Evolutionary conservation across 2,797 vertebrate genomes (phyloP).

Genomic region (Chelon auratus): DNA sequence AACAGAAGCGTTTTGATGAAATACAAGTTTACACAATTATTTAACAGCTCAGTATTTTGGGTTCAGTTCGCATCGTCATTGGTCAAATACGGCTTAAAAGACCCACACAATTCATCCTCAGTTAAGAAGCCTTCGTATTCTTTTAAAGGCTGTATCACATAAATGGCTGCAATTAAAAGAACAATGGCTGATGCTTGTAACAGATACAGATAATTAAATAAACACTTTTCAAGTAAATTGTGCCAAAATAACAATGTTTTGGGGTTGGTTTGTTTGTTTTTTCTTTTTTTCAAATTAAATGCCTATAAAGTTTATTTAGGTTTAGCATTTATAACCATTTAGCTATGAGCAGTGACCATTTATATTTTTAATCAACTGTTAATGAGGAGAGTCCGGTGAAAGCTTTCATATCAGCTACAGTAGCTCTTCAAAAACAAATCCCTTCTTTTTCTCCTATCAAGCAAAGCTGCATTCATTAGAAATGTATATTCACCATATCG

Average conservation of each 20-base stretch:
- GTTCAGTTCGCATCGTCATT: conserved; percentile 5
- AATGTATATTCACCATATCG: conserved; percentile 49
- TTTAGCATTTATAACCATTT: not conserved
- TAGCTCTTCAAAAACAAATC: not conserved
- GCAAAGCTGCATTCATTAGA: conserved; percentile 28
- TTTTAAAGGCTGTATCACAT: not conserved
- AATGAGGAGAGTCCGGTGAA: conserved; percentile 28
- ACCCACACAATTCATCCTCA: conserved; percentile 9
- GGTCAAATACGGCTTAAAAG: conserved; percentile 21
- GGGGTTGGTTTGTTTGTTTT: not conserved
- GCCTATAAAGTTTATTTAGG: conserved; percentile 2
- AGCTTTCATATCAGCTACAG: conserved; percentile 11
- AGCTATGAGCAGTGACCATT: conserved; percentile 6
- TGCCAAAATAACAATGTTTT: not conserved
- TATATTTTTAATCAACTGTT: conserved; percentile 14
- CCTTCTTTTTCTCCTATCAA: conserved; percentile 18
- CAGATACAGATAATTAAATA: not conserved
- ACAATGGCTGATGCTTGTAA: too few species aligned
- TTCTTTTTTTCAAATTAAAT: not conserved
- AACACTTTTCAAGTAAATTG: not conserved
- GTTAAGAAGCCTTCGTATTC: conserved; percentile 1
- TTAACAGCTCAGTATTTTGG: conserved; percentile 3
- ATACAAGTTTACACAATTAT: conserved; percentile 18
- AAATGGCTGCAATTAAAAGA: conserved; percentile 7
- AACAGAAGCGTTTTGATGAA: conserved; percentile 12